These are phyloP conservation scores for Pipistrellus pipistrellus DNA, from an alignment of 2,797 vertebrate genomes.

Conservation along the genomic window DNA sequence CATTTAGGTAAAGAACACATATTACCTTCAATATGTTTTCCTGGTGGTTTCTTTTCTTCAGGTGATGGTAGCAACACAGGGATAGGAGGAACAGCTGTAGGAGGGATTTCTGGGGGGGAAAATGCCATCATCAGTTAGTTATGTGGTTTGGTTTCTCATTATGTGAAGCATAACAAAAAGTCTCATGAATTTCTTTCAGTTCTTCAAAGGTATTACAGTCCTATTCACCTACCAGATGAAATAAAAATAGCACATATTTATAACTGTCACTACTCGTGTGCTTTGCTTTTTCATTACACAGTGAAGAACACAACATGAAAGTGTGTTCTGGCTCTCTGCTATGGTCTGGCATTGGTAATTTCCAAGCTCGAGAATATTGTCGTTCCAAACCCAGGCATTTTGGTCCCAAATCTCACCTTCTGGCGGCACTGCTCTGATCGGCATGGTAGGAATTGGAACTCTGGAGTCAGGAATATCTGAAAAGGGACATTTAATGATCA, in stretches of 20 bases:
- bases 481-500: constrained; percentile 70
- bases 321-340: background rate
- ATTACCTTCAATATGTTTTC: constrained; percentile 85
- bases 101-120: constrained; percentile 85
- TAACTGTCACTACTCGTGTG: background rate
- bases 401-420: constrained; percentile 91
- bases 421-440: constrained; percentile 89
- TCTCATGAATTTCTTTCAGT: background rate
- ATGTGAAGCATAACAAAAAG: background rate
- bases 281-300: background rate
- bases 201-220: background rate
- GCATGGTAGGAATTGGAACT: constrained; percentile 93
- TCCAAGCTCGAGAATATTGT: background rate
- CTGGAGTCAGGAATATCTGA: constrained; percentile 97
- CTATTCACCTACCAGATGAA: background rate
- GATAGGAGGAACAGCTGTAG: constrained; percentile 84
- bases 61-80: constrained; percentile 86
- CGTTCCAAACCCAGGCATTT: background rate
- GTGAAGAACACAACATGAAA: background rate
- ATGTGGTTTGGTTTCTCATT: constrained; percentile 49
- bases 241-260: background rate
- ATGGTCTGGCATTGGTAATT: background rate
- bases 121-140: constrained; percentile 73
- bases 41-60: constrained; percentile 87
- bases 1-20: constrained; percentile 29